These are phyloP conservation scores for Empidonax traillii DNA, from an alignment of 2,113 vertebrate species.

Conservation along the genomic window DNA sequence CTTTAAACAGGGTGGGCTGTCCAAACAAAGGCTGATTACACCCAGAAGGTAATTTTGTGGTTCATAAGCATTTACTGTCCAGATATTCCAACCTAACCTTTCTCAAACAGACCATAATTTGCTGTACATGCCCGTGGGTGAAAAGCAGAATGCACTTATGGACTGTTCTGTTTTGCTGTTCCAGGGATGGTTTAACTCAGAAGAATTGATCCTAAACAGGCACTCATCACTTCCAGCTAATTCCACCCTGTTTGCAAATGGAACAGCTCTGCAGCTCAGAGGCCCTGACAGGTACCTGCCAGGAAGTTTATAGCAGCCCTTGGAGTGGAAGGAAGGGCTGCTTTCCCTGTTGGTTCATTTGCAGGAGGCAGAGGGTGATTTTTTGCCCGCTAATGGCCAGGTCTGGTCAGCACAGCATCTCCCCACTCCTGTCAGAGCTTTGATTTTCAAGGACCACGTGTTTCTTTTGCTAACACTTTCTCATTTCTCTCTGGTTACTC, in stretches of 20 bases:
- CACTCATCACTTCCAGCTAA: not conserved
- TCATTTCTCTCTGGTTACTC: not conserved
- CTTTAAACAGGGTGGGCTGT: not conserved
- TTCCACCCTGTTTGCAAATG: not conserved
- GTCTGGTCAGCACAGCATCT: not conserved
- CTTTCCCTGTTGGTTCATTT: not conserved
- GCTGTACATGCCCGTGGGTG: accelerated
- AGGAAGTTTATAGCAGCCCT: not conserved
- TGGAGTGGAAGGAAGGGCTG: not conserved
- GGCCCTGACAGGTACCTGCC: not conserved
- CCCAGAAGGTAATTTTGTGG: not conserved
- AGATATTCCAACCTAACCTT: not conserved
- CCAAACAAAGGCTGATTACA: not conserved
- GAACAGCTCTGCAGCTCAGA: not conserved
- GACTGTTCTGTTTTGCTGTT: not conserved
- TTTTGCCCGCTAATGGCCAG: not conserved
- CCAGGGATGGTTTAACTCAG: not conserved
- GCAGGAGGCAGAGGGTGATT: not conserved
- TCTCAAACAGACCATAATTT: not conserved
- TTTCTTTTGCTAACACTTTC: not conserved
- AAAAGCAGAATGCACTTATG: not conserved
- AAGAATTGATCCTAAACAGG: not conserved
- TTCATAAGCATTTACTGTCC: not conserved
- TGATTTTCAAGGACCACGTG: not conserved
- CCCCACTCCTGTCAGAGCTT: not conserved